Conservation (phyloP, 1,140 invertebrate species). For the Stegodyphus dumicola region DNA sequence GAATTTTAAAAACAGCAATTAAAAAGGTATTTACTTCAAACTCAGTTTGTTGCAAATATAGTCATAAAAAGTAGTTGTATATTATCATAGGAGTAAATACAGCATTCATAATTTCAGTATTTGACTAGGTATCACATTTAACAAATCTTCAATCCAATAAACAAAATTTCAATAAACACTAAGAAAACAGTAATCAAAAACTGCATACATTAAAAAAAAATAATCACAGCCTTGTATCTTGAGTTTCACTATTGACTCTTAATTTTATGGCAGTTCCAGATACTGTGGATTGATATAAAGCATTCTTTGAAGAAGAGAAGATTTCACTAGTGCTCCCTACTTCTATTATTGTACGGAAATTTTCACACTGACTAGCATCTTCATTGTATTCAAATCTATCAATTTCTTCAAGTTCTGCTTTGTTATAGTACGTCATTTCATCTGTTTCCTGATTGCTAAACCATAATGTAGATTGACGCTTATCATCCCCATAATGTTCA, state of each 20-base stretch:
- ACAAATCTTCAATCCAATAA: conserved; percentile 30
- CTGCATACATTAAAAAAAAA: neutral
- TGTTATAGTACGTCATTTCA: neutral
- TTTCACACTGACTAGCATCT: conserved; percentile 5
- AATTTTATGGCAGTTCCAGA: conserved; percentile 42
- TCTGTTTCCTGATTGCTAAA: neutral
- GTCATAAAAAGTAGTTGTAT: no score
- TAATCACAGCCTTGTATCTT: conserved; percentile 51
- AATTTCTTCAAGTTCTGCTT: neutral
- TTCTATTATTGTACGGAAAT: conserved; percentile 33
- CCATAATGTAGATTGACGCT: conserved; percentile 39
- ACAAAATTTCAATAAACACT: neutral
- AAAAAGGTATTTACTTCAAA: neutral
- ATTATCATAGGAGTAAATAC: no score
- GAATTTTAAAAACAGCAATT: neutral
- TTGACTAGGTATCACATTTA: conserved; percentile 27
- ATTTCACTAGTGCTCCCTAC: conserved; percentile 4
- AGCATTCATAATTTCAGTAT: neutral
- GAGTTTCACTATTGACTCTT: conserved; percentile 51
- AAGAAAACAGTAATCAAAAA: neutral
- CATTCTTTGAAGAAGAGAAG: neutral
- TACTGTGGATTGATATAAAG: neutral
- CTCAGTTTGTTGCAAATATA: neutral
- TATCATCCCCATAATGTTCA: conserved; percentile 49
- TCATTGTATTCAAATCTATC: neutral